Conservation (phyloP, 1,140 invertebrate genomes). For the Coelopa frigida region DNA sequence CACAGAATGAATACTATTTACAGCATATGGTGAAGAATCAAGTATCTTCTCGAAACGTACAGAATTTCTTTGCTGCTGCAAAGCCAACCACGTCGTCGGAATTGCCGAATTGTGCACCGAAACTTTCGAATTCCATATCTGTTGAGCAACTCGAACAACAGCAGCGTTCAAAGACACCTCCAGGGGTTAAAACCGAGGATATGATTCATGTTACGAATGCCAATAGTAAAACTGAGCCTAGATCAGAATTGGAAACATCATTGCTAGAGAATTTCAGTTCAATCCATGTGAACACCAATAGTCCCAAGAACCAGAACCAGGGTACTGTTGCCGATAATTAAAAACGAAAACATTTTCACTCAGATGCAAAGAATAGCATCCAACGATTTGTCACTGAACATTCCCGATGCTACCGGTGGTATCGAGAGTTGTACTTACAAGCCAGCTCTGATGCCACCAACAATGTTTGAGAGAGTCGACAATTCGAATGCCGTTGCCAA, state of each 20-base stretch:
- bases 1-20: constrained; percentile 64
- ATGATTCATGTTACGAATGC: no score
- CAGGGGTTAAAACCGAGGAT: no score
- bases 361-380: background rate
- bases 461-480: constrained; percentile 67
- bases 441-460: constrained; percentile 70
- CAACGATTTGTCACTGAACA: constrained; percentile 1
- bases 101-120: constrained; percentile 48
- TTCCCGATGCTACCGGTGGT: constrained; percentile 12
- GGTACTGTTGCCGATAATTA: background rate
- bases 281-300: constrained; percentile 5
- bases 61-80: constrained; percentile 78
- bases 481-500: no score
- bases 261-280: no score
- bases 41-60: constrained; percentile 61
- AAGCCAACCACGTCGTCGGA: constrained; percentile 53
- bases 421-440: no score
- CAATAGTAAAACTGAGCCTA: no score
- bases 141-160: constrained; percentile 85
- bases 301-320: background rate
- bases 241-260: no score
- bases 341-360: background rate
- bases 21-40: constrained; percentile 19
- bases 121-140: constrained; percentile 62
- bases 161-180: constrained; percentile 51